These are phyloP conservation scores for Tamias sibiricus DNA, from an alignment of 2,113 vertebrate species.

Conservation along the genomic window DNA sequence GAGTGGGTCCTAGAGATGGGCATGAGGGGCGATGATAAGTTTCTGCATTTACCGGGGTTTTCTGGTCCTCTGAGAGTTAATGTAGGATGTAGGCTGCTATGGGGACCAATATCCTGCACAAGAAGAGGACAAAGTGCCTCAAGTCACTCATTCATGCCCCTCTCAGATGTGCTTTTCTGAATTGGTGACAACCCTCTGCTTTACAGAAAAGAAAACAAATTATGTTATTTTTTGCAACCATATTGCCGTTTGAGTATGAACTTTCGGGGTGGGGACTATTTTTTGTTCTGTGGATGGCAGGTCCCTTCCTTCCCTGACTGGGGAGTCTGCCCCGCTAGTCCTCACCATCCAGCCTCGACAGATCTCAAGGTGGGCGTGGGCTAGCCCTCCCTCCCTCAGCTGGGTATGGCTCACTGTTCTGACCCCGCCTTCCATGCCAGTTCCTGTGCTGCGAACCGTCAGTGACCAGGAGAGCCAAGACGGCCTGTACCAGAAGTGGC, in stretches of 20 bases:
- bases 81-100: not conserved
- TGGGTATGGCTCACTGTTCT: not conserved
- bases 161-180: not conserved
- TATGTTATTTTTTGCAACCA: not conserved
- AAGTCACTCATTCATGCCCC: not conserved
- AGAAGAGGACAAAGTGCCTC: not conserved
- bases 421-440: conserved; percentile 81
- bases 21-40: not conserved
- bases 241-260: not conserved
- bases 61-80: not conserved
- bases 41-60: not conserved
- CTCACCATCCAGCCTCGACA: not conserved
- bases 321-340: not conserved
- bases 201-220: conserved; percentile 10
- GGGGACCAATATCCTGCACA: not conserved
- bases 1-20: not conserved
- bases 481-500: conserved; percentile 96
- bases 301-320: not conserved
- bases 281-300: not conserved
- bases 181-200: not conserved
- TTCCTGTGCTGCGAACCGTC: conserved; percentile 93
- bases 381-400: not conserved
- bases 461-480: conserved; percentile 97
- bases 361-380: not conserved
- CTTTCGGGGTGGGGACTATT: not conserved